A percentile compares a stretch with the other conserved stretches of the same genome.
Evolutionary conservation across 2,888 invertebrate genomes (phyloP).

Genomic region (Drosophila parthenogenetica): DNA sequence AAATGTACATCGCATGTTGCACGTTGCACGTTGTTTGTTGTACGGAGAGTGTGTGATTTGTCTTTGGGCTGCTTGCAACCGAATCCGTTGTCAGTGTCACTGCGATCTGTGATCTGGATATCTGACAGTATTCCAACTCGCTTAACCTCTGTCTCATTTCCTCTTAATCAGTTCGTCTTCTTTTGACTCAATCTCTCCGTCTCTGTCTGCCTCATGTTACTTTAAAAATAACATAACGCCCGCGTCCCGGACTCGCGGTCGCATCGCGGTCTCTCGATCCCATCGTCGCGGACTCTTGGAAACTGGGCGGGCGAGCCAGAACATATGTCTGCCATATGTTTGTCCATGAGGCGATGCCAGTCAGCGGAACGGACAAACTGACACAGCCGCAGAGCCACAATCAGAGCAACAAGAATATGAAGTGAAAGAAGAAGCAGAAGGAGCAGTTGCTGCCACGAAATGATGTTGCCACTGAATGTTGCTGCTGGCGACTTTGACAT

Average conservation of each 20-base stretch:
- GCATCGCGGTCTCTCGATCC: slow-evolving; percentile 21
- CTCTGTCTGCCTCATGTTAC: slow-evolving; percentile 51
- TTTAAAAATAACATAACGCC: slow-evolving; percentile 73
- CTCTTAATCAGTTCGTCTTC: neutral
- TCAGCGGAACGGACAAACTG: slow-evolving; percentile 55
- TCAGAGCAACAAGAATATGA: slow-evolving; percentile 1
- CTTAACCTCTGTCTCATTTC: slow-evolving; percentile 15
- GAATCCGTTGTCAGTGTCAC: slow-evolving; percentile 65
- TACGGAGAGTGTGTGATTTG: slow-evolving; percentile 13
- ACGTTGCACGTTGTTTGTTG: slow-evolving; percentile 1
- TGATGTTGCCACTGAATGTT: slow-evolving; percentile 24
- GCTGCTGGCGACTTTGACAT: slow-evolving; percentile 60
- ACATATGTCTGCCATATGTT: slow-evolving; percentile 77
- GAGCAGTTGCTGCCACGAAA: slow-evolving; percentile 28
- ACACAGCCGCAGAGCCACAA: slow-evolving; percentile 28
- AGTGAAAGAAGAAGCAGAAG: neutral
- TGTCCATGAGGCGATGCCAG: slow-evolving; percentile 74
- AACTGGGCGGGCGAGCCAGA: slow-evolving; percentile 51
- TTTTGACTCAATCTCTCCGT: neutral
- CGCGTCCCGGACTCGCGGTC: slow-evolving; percentile 46
- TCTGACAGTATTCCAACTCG: slow-evolving; percentile 44
- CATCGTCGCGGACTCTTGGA: slow-evolving; percentile 27
- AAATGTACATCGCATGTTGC: slow-evolving; percentile 22
- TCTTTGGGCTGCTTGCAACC: slow-evolving; percentile 22
- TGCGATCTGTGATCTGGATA: slow-evolving; percentile 62